phyloP scores from a whole-genome alignment of 2,797 vertebrate genomes.

The Centropyge bicolor region DNA sequence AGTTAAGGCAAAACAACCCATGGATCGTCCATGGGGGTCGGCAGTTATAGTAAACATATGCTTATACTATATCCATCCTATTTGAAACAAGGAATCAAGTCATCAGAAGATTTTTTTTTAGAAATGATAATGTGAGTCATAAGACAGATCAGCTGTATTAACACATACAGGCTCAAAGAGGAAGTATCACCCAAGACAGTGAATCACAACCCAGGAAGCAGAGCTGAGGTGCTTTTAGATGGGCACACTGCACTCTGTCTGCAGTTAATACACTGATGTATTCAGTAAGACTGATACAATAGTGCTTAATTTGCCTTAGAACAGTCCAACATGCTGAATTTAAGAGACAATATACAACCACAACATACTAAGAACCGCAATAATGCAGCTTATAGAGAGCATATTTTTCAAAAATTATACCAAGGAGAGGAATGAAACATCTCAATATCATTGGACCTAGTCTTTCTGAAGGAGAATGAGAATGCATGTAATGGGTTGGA shows the following conservation, averaged over 20 bases:
- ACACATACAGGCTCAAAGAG: slow-evolving; percentile 48
- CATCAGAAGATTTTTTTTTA: neutral
- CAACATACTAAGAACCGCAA: neutral
- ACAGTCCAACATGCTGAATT: neutral
- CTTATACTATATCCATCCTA: neutral
- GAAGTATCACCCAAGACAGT: slow-evolving; percentile 72
- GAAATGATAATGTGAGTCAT: slow-evolving; percentile 1
- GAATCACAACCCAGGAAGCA: slow-evolving; percentile 66
- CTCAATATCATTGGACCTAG: neutral
- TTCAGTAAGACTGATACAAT: neutral
- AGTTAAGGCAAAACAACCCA: slow-evolving; percentile 5
- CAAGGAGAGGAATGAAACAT: neutral
- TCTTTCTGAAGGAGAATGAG: neutral
- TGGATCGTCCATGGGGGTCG: neutral
- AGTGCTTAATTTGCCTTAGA: neutral
- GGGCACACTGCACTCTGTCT: neutral
- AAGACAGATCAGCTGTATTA: slow-evolving; percentile 9
- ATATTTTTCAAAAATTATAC: neutral
- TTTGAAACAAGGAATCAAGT: slow-evolving; percentile 30
- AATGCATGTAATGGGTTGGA: neutral
- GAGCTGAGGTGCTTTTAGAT: slow-evolving; percentile 20
- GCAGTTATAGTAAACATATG: neutral
- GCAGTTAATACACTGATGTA: neutral
- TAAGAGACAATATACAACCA: neutral
- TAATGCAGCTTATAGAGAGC: neutral